Base-by-base conservation (phyloP, 2,113 vertebrate genomes). In the Dolichotis patagonum region DNA sequence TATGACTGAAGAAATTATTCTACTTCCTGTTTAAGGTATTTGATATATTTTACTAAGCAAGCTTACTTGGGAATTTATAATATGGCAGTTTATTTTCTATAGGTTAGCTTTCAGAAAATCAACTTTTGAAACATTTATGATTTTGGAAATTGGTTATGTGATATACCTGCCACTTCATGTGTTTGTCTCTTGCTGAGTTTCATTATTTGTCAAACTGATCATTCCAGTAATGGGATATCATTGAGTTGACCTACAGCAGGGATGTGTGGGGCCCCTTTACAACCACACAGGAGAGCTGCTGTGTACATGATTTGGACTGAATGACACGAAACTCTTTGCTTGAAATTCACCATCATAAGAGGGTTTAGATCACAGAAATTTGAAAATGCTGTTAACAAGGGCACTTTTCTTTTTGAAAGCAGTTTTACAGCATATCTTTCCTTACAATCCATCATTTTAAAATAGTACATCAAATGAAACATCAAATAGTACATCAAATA, bases 61-160 rank as follows among this genome's bases (percentile, higher is more conserved):
- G 14, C 38, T 89, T 17, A 77, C 32, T 85, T 71, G 11, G 6
- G 63, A 91, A 96, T 83, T 91, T 38, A 82, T 89, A 46, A 49
- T 16, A 85, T 54, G 58, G 0, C 11, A 82, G n/a, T 85, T 88
- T 90, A n/a, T 43, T 90, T 92, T 75, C 65, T 63, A 5, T 16
- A 96, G 82, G 30, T 78, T 87, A 84, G 46, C 19, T 93, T 96
- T 90, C 88, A 82, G 60, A 67, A 96, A 95, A 94, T 94, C 67
- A 83, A 22, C 19, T 84, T 95, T 97, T 94, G 62, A 77, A 32
- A 97, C 62, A 95, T 86, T 88, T 85, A 30, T 92, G 91, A 93
- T 91, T 94, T 94, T 93, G n/a, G 84, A 77, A 96, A 91, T 80
- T 93, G 78, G 30, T 62, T 90, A 89, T 49, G 81, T 97, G 77